Base-by-base conservation (phyloP, 2,888 invertebrate genomes). In the Torymus texanus region DNA sequence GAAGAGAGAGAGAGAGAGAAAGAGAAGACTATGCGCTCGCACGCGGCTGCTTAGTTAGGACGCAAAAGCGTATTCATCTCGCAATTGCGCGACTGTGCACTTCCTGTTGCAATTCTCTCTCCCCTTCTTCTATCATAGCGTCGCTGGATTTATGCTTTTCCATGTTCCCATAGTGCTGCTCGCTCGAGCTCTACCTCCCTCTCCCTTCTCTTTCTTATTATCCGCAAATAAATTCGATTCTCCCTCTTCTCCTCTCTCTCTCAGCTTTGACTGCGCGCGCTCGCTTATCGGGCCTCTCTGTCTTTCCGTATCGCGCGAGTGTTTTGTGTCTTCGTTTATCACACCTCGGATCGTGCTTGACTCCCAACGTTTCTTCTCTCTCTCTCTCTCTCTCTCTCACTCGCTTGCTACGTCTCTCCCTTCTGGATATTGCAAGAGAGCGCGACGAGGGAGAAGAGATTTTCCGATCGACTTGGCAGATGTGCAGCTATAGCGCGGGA, bases 191-290 rank as follows among this genome's bases (percentile, higher is more conserved):
- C 11, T 21, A 12, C 56, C 16, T 16, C 18, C 50, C 51, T n/a
- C 12, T 14, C 24, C 55, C 18, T 24, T 58, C 51, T 29, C 51
- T 29, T 59, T 59, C 77, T 70, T 76, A 72, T 77, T 77, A 71
- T 77, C 75, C 68, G 68, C 58, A 62, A 75, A 75, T 75, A 75
- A 75, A 75, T 75, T 75, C 67, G 75, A 70, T 70, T 71, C 71
- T 50, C 65, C 12, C 18, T 50, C 50, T 16, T 2, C 8, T 18
- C 56, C 51, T 11, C 24, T 14, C 14, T 21, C 0, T n/a, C 14
- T 5, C 51, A 59, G 10, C 16, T 13, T 56, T 56, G 3, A 41
- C 50, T 58, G 41, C 21, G 21, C 21, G 1, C 2, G 21, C 59
- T 4, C 12, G 5, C 56, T 58, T 61, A 67, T 67, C 65, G 16